Conservation (phyloP, 2,797 vertebrate genomes). For the Nasua narica region DNA sequence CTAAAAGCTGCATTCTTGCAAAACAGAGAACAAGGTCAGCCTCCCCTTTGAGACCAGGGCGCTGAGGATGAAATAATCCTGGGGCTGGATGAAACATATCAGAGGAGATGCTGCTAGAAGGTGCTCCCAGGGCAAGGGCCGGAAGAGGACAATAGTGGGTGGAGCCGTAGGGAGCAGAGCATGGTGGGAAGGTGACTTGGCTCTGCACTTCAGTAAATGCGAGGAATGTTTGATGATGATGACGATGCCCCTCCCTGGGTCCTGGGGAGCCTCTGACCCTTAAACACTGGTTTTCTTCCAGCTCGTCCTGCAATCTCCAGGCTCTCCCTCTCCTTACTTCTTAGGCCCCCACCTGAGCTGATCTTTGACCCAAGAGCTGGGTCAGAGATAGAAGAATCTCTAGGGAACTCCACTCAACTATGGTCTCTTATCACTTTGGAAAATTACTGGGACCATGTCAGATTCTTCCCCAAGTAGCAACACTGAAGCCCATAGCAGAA, state of each 20-base stretch:
- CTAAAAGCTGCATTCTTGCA: not conserved
- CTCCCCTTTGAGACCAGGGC: not conserved
- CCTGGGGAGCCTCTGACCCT: not conserved
- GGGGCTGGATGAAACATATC: not conserved
- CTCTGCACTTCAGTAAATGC: not conserved
- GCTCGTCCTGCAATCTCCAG: not conserved
- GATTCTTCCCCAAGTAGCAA: not conserved
- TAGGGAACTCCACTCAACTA: not conserved
- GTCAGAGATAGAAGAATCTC: not conserved
- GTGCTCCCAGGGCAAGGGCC: not conserved
- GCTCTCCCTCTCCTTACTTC: not conserved
- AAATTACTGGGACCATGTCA: not conserved
- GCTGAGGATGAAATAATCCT: not conserved
- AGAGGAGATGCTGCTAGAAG: not conserved
- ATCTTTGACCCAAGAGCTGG: not conserved
- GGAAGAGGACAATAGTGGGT: not conserved
- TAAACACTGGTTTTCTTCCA: not conserved
- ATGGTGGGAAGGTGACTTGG: not conserved
- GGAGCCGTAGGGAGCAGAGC: not conserved
- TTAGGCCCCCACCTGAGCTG: not conserved
- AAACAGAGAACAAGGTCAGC: not conserved
- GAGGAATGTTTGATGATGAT: no score
- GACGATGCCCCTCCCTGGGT: not conserved
- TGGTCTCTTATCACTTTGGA: not conserved
- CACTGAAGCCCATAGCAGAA: not conserved